Conservation (phyloP, 2,888 invertebrate genomes). For the Melipona bicolor region DNA sequence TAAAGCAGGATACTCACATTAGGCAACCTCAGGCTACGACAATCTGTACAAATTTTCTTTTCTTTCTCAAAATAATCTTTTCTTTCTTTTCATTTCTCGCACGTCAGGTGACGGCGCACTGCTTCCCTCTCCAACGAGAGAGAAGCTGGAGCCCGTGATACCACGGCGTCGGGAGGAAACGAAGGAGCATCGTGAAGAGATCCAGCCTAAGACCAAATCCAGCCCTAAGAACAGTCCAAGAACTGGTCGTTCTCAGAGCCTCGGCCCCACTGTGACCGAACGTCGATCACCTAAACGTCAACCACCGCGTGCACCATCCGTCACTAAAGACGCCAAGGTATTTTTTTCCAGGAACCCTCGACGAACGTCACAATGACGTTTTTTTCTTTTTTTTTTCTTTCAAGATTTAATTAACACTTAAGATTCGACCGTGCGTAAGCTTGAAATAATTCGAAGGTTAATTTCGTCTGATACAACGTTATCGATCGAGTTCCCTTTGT, state of each 20-base stretch:
- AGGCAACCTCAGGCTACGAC: too few species aligned
- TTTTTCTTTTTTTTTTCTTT: too few species aligned
- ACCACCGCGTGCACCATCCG: slow-evolving; percentile 84
- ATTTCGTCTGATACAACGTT: not conserved
- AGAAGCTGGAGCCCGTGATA: slow-evolving; percentile 89
- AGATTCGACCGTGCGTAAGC: not conserved
- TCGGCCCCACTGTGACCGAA: slow-evolving; percentile 88
- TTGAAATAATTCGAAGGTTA: not conserved
- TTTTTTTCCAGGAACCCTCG: not conserved
- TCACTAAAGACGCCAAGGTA: slow-evolving; percentile 81
- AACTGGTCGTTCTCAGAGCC: slow-evolving; percentile 88
- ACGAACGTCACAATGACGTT: not conserved
- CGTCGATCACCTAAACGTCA: slow-evolving; percentile 92
- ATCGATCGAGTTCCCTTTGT: slow-evolving; percentile 31
- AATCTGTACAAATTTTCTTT: too few species aligned
- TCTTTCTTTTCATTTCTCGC: not conserved
- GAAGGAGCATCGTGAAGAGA: slow-evolving; percentile 81
- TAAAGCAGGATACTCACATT: too few species aligned
- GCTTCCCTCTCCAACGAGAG: slow-evolving; percentile 89
- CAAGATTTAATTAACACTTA: not conserved
- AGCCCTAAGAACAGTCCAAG: slow-evolving; percentile 87
- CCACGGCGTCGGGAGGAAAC: slow-evolving; percentile 86
- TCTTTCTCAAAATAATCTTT: too few species aligned
- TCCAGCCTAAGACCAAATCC: slow-evolving; percentile 83
- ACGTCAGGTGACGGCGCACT: slow-evolving; percentile 86